Conservation (phyloP, 2,113 vertebrate species). For the Gambusia affinis region DNA sequence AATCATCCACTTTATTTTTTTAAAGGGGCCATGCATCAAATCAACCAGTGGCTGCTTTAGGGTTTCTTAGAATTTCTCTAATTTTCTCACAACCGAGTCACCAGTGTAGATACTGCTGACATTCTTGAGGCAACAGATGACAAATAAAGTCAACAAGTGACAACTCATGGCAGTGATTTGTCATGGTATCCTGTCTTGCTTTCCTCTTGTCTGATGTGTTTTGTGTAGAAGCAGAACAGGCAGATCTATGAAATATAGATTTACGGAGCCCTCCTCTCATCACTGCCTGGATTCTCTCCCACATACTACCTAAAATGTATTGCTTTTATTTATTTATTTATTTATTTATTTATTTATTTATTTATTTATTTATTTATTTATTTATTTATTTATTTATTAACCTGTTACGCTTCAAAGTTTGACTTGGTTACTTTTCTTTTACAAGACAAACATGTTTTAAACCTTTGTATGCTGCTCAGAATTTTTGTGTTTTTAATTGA, state of each 20-base stretch:
- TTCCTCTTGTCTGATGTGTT: constrained; percentile 44
- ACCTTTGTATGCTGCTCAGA: too few relatives aligned
- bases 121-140: not conserved
- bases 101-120: not conserved
- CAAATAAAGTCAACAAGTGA: constrained; percentile 15
- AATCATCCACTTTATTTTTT: constrained; percentile 56
- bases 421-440: not conserved
- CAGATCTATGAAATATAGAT: constrained; percentile 52
- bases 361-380: constrained; percentile 1
- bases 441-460: too few relatives aligned
- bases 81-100: constrained; percentile 1
- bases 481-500: too few relatives aligned
- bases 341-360: not conserved
- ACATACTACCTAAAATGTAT: constrained; percentile 5
- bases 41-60: constrained; percentile 21
- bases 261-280: constrained; percentile 48
- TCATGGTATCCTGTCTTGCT: constrained; percentile 68
- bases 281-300: constrained; percentile 18
- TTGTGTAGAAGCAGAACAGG: constrained; percentile 49
- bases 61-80: not conserved
- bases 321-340: constrained; percentile 9
- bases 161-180: constrained; percentile 27
- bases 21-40: constrained; percentile 64
- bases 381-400: constrained; percentile 9
- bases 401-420: constrained; percentile 6